Evolutionary conservation across 1,140 invertebrate genomes (phyloP).

Genomic region (Ceratoteleas bidentatus): DNA sequence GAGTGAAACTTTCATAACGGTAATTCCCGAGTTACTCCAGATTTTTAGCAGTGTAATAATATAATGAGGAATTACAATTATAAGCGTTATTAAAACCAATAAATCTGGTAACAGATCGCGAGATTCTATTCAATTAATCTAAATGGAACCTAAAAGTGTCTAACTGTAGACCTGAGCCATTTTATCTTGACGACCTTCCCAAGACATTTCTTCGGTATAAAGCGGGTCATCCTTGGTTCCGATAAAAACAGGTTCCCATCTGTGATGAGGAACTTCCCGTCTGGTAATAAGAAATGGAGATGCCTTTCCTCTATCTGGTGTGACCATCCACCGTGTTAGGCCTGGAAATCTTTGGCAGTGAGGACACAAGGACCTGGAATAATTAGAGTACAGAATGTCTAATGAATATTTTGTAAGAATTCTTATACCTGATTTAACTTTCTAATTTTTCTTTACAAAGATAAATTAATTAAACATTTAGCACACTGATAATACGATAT

Average conservation of each 20-base stretch:
- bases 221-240: conserved; percentile 89
- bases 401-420: too few relatives aligned
- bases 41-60: too few relatives aligned
- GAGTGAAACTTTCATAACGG: too few relatives aligned
- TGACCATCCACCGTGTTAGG: conserved; percentile 85
- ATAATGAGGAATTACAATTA: too few relatives aligned
- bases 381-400: background rate
- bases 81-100: too few relatives aligned
- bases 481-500: too few relatives aligned
- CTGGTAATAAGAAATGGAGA: conserved; percentile 85
- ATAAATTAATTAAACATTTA: background rate
- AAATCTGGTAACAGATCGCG: too few relatives aligned
- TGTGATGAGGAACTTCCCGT: conserved; percentile 87
- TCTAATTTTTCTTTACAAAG: too few relatives aligned
- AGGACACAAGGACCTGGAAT: conserved; percentile 82
- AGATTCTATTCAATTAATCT: too few relatives aligned
- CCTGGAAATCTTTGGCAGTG: conserved; percentile 91
- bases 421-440: too few relatives aligned
- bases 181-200: conserved; percentile 92
- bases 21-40: too few relatives aligned
- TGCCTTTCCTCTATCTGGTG: conserved; percentile 78
- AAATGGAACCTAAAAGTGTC: too few relatives aligned
- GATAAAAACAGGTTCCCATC: conserved; percentile 93
- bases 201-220: conserved; percentile 89
- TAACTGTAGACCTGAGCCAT: conserved; percentile 87